Evolutionary conservation across 2,113 vertebrate genomes (phyloP), one percentile per base, ranked within the genome.

Genomic region (Amphiprion percula): DNA sequence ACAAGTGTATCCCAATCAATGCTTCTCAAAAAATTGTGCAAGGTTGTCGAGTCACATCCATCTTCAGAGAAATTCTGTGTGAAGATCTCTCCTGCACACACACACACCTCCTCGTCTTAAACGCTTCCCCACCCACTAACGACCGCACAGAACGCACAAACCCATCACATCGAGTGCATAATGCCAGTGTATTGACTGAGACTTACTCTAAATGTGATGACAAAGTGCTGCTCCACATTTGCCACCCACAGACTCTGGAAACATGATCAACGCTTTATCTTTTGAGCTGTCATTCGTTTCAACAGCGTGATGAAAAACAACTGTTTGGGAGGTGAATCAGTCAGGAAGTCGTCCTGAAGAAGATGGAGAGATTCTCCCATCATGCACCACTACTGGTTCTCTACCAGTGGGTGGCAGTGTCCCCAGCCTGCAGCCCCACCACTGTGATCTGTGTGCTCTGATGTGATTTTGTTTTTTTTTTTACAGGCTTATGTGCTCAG

Each of bases 321-420:
- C 28, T 37, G 33, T 37, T 37, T 37, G 33, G 28, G 52, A 61
- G 33, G 33, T 37, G 7, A 37, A 37, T 37, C 33, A 37, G 33
- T 37, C 33, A 37, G 33, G 33, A 37, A 37, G 33, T 37, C 12
- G 7, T 28, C 49, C 59, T n/a, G 47, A 33, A 37, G 73, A 73
- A 67, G 39, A 28, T 62, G 56, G 53, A 74, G 14, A 47, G 71
- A 12, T 28, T 10, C 68, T 54, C 23, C 26, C 55, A 44, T 0
- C 52, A 4, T 53, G 65, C 54, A 15, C 44, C 72, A 83, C 61
- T 86, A 83, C 72, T 79, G 46, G 19, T 6, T 69, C 68, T 83
- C 72, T 50, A 62, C 92, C 92, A 91, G 83, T 79, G 55, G 91
- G 86, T 50, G 88, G 91, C 88, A 86, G 84, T 82, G 75, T 87